Evolutionary conservation across 2,113 vertebrate species (phyloP), one percentile per base, ranked within the genome.

Genomic region (Mobula birostris): DNA sequence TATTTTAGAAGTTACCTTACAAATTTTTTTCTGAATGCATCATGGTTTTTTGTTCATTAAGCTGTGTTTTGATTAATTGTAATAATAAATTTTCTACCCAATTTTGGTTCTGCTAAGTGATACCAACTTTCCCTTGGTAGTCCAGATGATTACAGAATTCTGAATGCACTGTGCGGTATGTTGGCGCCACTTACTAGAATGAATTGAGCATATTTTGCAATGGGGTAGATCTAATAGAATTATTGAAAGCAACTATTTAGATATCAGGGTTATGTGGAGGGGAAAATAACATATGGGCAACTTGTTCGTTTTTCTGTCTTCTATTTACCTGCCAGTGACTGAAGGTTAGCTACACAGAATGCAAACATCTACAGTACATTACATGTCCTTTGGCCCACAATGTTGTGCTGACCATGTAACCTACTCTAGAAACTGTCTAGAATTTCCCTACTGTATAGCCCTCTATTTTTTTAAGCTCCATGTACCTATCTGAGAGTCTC

Each of bases 151-250:
- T 40, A 19, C 63, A 36, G 66, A 36, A 32, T 14, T 95, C 95
- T 96, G 95, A 95, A 95, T 95, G 95, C 95, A 96, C 95, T 95
- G 96, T 48, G 96, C 56, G 96, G 96, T 96, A 96, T 96, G 96
- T 96, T 97, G 96, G 96, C 97, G 96, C 97, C 97, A 96, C 97
- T 96, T 96, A 96, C 96, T 96, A 96, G 96, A 96, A 95, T 96
- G 95, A 96, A 96, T 95, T 95, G 95, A 96, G 19, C n/a, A 70
- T 70, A 19, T 66, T 85, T 88, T 70, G n/a, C 19, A 21, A 40
- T 91, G 61, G 87, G 32, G n/a, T 17, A 70, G 63, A 68, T 91
- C n/a, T 7, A 66, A 61, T 70, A 72, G 63, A 92, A 48, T 72
- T 24, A 72, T 92, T 92, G 68, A 92, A 92, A 72, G 66, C 12